Evolutionary conservation across 2,113 vertebrate genomes (phyloP).

Genomic region (Cochlearius cochlearius): DNA sequence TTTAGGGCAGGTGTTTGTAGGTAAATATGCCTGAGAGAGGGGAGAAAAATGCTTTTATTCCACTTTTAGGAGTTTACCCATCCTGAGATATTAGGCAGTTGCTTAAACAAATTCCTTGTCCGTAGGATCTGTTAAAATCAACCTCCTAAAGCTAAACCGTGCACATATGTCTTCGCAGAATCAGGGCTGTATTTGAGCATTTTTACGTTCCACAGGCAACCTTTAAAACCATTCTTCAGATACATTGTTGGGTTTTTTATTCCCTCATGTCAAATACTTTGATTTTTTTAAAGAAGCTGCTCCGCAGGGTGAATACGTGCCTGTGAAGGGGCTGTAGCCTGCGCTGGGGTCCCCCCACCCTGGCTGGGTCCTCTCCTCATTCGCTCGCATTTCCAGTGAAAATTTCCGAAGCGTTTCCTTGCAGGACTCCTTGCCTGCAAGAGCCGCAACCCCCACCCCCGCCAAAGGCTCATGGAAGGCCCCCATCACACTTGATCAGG

Average conservation of each 20-base stretch:
- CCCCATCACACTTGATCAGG: conserved; percentile 35
- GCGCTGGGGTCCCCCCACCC: rapidly evolving
- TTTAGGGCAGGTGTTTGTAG: background rate
- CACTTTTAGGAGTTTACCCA: background rate
- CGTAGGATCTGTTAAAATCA: background rate
- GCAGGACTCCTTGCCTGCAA: background rate
- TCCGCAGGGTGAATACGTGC: background rate
- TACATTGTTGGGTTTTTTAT: rapidly evolving
- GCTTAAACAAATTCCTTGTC: background rate
- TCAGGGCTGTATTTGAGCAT: rapidly evolving
- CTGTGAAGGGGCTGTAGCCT: background rate
- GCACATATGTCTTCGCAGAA: background rate
- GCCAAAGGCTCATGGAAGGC: background rate
- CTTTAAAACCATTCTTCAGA: background rate
- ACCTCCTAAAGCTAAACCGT: rapidly evolving
- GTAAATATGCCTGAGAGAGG: background rate
- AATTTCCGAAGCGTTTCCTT: background rate
- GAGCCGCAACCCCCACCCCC: background rate
- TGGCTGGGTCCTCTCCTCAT: rapidly evolving
- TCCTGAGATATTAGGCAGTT: background rate
- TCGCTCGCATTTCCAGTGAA: background rate
- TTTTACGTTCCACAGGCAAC: background rate
- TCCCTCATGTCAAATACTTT: background rate
- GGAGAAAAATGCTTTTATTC: background rate
- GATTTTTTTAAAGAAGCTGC: background rate